A percentile compares a stretch with the other conserved stretches of the same genome.
Evolutionary conservation across 1,140 invertebrate species (phyloP).

Genomic region (Eupristina koningsbergeri): DNA sequence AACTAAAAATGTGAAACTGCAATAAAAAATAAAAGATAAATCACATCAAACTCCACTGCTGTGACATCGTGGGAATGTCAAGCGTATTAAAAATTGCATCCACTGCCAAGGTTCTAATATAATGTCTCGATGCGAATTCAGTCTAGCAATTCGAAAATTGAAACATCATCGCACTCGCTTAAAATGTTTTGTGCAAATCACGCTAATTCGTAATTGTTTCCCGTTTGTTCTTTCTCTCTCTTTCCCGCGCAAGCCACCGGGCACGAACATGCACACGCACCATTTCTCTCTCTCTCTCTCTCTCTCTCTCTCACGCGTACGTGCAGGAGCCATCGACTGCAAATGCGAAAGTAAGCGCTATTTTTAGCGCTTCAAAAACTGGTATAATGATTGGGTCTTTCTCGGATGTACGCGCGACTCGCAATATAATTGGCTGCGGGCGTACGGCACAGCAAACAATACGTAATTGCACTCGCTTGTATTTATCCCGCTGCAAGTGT

Average conservation of each 20-base stretch:
- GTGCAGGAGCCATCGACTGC: background rate
- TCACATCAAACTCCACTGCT: background rate
- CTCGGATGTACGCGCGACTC: background rate
- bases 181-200: background rate
- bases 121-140: background rate
- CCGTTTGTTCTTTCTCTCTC: background rate
- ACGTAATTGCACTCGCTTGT: background rate
- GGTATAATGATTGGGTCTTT: conserved; percentile 22
- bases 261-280: too few relatives aligned
- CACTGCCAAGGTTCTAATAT: background rate
- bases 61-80: background rate
- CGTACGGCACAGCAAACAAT: background rate
- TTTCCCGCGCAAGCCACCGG: too few relatives aligned
- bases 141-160: background rate
- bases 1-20: background rate
- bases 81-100: background rate
- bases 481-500: background rate
- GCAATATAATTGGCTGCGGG: background rate
- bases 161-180: background rate
- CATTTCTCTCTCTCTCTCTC: background rate
- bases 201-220: background rate
- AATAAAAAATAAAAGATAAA: background rate
- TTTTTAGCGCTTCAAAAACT: conserved; percentile 43
- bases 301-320: background rate
- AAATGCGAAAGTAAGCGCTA: background rate